phyloP scores from a whole-genome alignment of 2,888 invertebrate species.

The Argyresthia albistria region DNA sequence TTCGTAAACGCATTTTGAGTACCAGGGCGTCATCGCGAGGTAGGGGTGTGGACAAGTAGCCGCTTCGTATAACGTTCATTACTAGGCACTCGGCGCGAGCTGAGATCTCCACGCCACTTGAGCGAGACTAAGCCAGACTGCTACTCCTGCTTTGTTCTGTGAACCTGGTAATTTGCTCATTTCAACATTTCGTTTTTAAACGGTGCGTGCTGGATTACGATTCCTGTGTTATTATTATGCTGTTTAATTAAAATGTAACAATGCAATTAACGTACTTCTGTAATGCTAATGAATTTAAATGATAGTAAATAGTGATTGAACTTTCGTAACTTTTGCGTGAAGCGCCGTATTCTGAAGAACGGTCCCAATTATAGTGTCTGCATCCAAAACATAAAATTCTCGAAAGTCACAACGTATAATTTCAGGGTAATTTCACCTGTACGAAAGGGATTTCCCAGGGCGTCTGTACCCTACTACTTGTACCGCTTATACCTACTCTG shows the following conservation, averaged over 20 bases:
- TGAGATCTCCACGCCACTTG: constrained; percentile 16
- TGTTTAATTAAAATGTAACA: too few species aligned
- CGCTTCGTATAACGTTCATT: constrained; percentile 17
- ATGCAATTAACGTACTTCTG: too few species aligned
- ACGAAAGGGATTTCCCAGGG: constrained; percentile 28
- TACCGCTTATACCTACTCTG: background rate
- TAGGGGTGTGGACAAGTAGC: constrained; percentile 9
- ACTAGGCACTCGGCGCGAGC: constrained; percentile 20
- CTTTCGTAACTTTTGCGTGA: too few species aligned
- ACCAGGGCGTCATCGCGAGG: constrained; percentile 16
- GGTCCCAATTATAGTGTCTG: too few species aligned
- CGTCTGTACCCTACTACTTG: constrained; percentile 18
- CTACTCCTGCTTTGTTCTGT: constrained; percentile 21
- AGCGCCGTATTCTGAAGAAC: too few species aligned
- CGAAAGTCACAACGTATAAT: too few species aligned
- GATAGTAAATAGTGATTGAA: too few species aligned
- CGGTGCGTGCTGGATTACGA: too few species aligned
- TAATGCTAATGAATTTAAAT: too few species aligned
- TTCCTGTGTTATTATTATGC: too few species aligned
- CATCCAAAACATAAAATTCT: too few species aligned
- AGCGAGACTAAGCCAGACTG: constrained; percentile 26
- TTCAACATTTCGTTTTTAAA: constrained; percentile 15
- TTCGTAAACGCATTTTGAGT: background rate
- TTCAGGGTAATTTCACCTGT: too few species aligned
- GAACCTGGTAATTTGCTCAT: constrained; percentile 22